These are phyloP conservation scores for Macrotis lagotis DNA, from an alignment of 2,113 vertebrate genomes.

Conservation along the genomic window DNA sequence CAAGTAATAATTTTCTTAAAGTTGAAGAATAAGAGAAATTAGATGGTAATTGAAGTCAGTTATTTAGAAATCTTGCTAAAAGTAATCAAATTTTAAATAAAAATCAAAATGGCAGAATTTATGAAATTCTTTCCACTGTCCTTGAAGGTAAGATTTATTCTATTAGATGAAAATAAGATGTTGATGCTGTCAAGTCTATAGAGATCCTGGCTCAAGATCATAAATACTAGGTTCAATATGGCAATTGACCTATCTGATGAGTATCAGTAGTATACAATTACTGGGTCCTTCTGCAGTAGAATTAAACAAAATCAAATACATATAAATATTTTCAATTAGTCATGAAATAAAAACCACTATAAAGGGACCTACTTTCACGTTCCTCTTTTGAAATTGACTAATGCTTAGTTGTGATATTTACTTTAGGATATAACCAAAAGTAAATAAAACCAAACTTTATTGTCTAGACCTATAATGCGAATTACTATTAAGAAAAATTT, in stretches of 20 bases:
- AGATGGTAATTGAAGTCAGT: background rate
- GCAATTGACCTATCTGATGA: background rate
- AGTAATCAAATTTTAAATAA: conserved; percentile 16
- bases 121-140: background rate
- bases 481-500: background rate
- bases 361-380: conserved; percentile 48
- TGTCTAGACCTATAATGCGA: background rate
- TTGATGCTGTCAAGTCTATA: conserved; percentile 2
- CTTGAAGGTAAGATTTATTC: background rate
- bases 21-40: background rate
- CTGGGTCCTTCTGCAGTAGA: background rate
- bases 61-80: background rate
- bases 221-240: conserved; percentile 40
- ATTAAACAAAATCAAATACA: conserved; percentile 41
- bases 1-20: background rate
- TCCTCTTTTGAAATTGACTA: background rate
- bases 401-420: background rate
- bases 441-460: background rate
- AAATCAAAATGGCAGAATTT: conserved; percentile 41
- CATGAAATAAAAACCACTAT: conserved; percentile 36
- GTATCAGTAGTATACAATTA: conserved; percentile 3
- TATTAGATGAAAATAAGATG: conserved; percentile 46
- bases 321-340: conserved; percentile 33
- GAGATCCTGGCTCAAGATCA: background rate
- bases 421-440: background rate